phyloP scores from a whole-genome alignment of 2,113 vertebrate genomes.

The Gavialis gangeticus region DNA sequence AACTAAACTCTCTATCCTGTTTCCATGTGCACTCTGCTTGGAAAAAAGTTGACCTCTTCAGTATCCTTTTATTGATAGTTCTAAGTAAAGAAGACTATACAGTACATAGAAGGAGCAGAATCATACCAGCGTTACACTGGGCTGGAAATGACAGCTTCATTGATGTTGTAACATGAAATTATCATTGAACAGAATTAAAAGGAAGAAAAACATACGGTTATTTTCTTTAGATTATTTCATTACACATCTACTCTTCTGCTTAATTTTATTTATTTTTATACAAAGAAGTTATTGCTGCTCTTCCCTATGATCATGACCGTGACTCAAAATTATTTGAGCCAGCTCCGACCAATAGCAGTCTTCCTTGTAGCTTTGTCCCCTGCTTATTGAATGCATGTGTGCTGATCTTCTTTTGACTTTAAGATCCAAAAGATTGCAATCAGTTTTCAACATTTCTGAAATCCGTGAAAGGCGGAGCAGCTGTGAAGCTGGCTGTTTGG shows the following conservation, averaged over 20 bases:
- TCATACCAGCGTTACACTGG: not conserved
- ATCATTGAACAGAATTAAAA: not conserved
- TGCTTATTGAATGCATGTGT: not conserved
- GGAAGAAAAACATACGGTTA: not conserved
- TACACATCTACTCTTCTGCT: not conserved
- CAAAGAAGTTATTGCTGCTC: not conserved
- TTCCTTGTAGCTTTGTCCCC: not conserved
- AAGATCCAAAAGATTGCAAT: not conserved
- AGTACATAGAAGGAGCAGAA: not conserved
- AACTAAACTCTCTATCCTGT: not conserved
- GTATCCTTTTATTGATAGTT: not conserved
- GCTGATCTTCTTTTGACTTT: not conserved
- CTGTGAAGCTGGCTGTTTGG: not conserved
- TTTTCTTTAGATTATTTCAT: not conserved
- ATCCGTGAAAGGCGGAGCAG: not conserved
- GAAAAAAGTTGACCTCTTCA: not conserved
- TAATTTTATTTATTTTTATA: not conserved
- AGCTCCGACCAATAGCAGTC: not conserved
- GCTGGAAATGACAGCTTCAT: not conserved
- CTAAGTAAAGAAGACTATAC: not conserved
- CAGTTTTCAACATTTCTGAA: not conserved
- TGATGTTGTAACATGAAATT: not conserved
- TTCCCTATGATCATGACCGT: not conserved
- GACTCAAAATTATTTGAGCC: not conserved
- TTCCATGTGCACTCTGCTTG: not conserved